phyloP scores from a whole-genome alignment of 2,888 invertebrate genomes.

The Alloplasta piceator region DNA sequence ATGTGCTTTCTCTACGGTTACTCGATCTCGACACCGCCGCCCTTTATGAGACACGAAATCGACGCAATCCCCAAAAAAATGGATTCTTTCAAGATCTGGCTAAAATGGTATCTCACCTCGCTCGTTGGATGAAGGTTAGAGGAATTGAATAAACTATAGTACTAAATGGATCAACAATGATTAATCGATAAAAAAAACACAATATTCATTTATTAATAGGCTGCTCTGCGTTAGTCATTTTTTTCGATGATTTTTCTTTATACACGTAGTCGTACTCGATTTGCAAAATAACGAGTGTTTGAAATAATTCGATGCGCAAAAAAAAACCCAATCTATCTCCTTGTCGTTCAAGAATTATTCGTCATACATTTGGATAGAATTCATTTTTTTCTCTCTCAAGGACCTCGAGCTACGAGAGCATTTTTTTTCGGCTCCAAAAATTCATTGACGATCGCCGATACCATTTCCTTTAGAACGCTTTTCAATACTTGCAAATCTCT shows the following conservation, averaged over 20 bases:
- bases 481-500: constrained; percentile 89
- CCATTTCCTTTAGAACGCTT: constrained; percentile 88
- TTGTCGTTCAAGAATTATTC: not conserved
- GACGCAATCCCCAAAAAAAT: constrained; percentile 46
- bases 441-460: constrained; percentile 90
- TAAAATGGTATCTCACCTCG: constrained; percentile 38
- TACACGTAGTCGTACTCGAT: no score
- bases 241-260: no score
- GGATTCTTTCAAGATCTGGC: constrained; percentile 55
- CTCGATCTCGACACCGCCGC: constrained; percentile 32
- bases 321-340: not conserved
- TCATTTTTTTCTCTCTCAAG: constrained; percentile 64
- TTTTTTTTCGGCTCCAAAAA: constrained; percentile 92
- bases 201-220: constrained; percentile 48
- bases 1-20: constrained; percentile 57
- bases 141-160: no score
- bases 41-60: constrained; percentile 17
- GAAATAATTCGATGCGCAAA: no score
- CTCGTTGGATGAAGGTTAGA: not conserved
- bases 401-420: constrained; percentile 84
- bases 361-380: not conserved
- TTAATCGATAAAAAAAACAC: not conserved
- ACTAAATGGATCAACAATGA: no score
- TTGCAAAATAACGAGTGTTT: no score
- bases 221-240: not conserved